Percentiles rank a stretch among this genome's conserved stretches.
phyloP scores from a whole-genome alignment of 2,888 invertebrate species.

The Plagodis pulveraria region DNA sequence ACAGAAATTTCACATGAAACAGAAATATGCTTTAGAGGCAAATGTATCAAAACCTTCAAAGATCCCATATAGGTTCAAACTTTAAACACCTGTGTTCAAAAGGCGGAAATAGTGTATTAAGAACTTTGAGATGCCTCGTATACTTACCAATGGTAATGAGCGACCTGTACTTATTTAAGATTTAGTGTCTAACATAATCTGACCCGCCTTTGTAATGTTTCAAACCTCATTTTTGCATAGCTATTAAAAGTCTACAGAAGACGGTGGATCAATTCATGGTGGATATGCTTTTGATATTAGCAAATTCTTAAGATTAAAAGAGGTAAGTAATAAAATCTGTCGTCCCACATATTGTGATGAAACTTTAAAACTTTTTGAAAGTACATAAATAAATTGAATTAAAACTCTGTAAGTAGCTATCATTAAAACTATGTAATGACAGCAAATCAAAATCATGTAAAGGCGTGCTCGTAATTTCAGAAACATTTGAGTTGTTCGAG shows the following conservation, averaged over 20 bases:
- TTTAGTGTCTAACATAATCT: not conserved
- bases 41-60: constrained; percentile 89
- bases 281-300: not conserved
- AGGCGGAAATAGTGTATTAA: constrained; percentile 44
- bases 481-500: too few species aligned
- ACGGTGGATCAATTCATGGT: not conserved
- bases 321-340: too few species aligned
- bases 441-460: too few species aligned
- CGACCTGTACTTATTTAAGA: not conserved
- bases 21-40: constrained; percentile 94
- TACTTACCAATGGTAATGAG: constrained; percentile 2
- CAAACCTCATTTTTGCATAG: not conserved
- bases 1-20: constrained; percentile 94
- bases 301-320: too few species aligned
- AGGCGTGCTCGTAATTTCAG: too few species aligned
- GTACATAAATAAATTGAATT: too few species aligned
- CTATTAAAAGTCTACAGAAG: not conserved
- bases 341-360: too few species aligned
- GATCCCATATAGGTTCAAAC: constrained; percentile 68
- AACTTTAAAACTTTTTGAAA: too few species aligned
- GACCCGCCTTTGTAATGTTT: not conserved
- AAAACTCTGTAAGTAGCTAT: too few species aligned
- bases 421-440: too few species aligned
- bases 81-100: constrained; percentile 68
- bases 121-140: constrained; percentile 6